Percentiles rank a stretch among this genome's conserved stretches.
These are phyloP conservation scores for Caloenas nicobarica DNA, from an alignment of 2,113 vertebrate species.

Conservation along the genomic window DNA sequence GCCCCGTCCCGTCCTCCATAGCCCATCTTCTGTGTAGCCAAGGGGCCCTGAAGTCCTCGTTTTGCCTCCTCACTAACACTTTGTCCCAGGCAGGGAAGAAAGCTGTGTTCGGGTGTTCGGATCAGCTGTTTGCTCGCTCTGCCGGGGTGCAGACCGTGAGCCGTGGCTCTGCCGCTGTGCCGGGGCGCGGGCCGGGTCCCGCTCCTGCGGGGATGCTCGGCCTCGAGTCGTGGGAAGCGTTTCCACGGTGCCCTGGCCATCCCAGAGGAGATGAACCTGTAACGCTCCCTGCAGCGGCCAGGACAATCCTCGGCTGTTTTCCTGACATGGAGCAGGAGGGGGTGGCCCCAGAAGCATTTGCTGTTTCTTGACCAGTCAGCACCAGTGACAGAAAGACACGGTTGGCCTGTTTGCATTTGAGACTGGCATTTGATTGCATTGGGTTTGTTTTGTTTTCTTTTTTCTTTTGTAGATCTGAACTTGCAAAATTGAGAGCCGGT, in stretches of 20 bases:
- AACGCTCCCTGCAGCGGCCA: neutral
- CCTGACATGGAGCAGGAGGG: fast-evolving
- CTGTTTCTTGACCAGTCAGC: fast-evolving
- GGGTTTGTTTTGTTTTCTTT: neutral
- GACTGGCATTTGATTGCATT: neutral
- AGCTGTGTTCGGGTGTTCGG: neutral
- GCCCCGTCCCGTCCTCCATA: neutral
- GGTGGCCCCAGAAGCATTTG: neutral
- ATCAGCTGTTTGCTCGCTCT: neutral
- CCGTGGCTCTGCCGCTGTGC: neutral
- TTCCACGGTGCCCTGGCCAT: neutral
- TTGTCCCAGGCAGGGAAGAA: neutral
- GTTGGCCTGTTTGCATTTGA: neutral
- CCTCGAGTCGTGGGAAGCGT: neutral
- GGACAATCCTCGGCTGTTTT: fast-evolving
- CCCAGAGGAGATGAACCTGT: neutral
- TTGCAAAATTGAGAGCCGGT: neutral
- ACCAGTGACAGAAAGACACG: fast-evolving
- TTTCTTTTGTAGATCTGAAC: neutral
- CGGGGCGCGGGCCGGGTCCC: fast-evolving
- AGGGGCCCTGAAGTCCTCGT: neutral
- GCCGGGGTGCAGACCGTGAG: too few relatives aligned
- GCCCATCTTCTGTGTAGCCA: neutral
- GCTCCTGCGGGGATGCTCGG: neutral
- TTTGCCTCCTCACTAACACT: neutral